Percentiles rank a stretch among this genome's conserved stretches.
These are phyloP conservation scores for Tragelaphus eurycerus DNA, from an alignment of 2,797 vertebrate genomes.

Conservation along the genomic window DNA sequence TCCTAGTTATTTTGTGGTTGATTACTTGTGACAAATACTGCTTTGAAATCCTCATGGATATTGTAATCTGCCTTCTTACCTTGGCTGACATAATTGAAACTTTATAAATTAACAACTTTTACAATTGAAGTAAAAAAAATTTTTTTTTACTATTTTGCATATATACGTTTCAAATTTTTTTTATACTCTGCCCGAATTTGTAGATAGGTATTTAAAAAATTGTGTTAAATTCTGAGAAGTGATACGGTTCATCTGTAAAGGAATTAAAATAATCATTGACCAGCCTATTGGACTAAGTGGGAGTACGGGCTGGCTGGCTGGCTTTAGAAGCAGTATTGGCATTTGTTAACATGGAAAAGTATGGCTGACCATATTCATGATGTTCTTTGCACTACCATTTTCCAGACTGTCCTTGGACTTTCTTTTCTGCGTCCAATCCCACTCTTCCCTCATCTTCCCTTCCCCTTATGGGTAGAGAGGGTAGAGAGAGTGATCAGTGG, in stretches of 20 bases:
- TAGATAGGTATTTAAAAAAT: background rate
- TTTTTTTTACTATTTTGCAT: background rate
- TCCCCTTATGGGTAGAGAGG: background rate
- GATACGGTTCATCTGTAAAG: background rate
- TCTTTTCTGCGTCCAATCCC: background rate
- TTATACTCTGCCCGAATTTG: background rate
- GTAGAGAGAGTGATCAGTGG: background rate
- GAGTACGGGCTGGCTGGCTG: background rate
- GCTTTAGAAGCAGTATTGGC: background rate
- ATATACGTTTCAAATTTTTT: background rate
- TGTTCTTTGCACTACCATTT: background rate
- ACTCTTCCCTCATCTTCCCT: background rate
- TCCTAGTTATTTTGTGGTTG: background rate
- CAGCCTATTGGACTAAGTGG: background rate
- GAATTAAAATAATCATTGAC: slow-evolving; percentile 27
- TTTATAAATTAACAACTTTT: background rate
- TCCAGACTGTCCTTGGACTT: background rate
- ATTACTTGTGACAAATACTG: background rate
- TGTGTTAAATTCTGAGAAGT: background rate
- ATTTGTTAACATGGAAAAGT: background rate
- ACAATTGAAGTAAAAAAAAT: background rate
- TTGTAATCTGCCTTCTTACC: background rate
- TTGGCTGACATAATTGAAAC: background rate
- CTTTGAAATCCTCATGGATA: background rate
- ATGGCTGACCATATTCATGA: background rate